Evolutionary conservation across 2,888 invertebrate species (phyloP).

Genomic region (Aspidiotus rigidus): DNA sequence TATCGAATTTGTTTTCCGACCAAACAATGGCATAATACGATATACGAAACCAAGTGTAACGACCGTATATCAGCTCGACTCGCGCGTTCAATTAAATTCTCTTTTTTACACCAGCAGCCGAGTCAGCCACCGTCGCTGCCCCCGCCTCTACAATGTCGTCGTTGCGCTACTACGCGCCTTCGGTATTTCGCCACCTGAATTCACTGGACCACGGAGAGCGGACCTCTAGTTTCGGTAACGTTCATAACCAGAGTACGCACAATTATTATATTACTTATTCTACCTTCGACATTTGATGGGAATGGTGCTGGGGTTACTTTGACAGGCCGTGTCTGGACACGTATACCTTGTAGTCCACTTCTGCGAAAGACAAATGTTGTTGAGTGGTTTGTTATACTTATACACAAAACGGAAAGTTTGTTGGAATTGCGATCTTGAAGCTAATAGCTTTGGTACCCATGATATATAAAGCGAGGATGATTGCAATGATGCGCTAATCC

Average conservation of each 20-base stretch:
- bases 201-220: constrained; percentile 29
- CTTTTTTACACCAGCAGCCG: not conserved
- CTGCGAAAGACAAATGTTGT: too few relatives aligned
- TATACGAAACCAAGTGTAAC: constrained; percentile 30
- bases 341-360: too few relatives aligned
- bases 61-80: constrained; percentile 21
- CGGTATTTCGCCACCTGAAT: constrained; percentile 27
- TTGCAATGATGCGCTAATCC: too few relatives aligned
- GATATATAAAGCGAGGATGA: too few relatives aligned
- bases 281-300: too few relatives aligned
- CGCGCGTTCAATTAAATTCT: not conserved
- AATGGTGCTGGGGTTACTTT: too few relatives aligned
- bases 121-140: constrained; percentile 13
- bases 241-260: not conserved
- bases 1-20: constrained; percentile 26
- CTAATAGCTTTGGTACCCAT: too few relatives aligned
- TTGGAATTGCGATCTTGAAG: too few relatives aligned
- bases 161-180: constrained; percentile 3
- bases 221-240: constrained; percentile 29
- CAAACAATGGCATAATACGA: constrained; percentile 29
- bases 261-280: too few relatives aligned
- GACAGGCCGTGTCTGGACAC: too few relatives aligned
- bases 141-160: not conserved
- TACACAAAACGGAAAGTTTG: too few relatives aligned
- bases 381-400: too few relatives aligned